A percentile compares a stretch with the other conserved stretches of the same genome.
Evolutionary conservation across 2,797 vertebrate species (phyloP).

Genomic region (Arctocebus calabarensis): DNA sequence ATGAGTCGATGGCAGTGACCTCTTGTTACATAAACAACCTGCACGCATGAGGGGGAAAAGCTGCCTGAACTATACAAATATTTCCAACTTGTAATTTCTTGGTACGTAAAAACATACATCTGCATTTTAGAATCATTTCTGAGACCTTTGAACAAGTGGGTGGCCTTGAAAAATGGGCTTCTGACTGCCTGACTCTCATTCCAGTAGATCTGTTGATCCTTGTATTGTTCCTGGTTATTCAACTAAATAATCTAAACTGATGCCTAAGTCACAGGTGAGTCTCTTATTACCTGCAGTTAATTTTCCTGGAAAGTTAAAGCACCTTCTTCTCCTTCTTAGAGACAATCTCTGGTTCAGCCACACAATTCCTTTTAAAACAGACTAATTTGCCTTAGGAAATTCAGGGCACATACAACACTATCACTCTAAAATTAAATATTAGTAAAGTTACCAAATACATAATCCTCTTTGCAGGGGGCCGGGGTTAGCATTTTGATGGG

Average conservation of each 20-base stretch:
- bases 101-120: neutral
- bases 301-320: constrained; percentile 62
- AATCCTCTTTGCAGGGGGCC: neutral
- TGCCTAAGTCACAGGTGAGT: constrained; percentile 26
- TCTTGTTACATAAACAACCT: neutral
- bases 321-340: constrained; percentile 38
- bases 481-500: neutral
- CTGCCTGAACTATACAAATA: neutral
- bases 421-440: constrained; percentile 36
- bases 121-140: neutral
- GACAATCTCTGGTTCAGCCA: neutral
- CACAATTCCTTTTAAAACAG: constrained; percentile 41
- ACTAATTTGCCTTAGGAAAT: constrained; percentile 41
- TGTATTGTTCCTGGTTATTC: constrained; percentile 43
- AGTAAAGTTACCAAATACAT: constrained; percentile 15
- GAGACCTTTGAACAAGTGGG: neutral
- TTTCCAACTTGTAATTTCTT: neutral
- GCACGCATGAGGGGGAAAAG: neutral
- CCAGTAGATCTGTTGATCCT: neutral
- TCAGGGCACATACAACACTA: neutral
- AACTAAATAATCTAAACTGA: constrained; percentile 41
- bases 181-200: neutral
- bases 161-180: neutral
- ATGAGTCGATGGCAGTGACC: neutral
- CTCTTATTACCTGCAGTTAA: constrained; percentile 50